A percentile compares a stretch with the other conserved stretches of the same genome.
Conservation (phyloP, 64 coral and sea anemone genomes). For the Catalaphyllia jardinei region DNA sequence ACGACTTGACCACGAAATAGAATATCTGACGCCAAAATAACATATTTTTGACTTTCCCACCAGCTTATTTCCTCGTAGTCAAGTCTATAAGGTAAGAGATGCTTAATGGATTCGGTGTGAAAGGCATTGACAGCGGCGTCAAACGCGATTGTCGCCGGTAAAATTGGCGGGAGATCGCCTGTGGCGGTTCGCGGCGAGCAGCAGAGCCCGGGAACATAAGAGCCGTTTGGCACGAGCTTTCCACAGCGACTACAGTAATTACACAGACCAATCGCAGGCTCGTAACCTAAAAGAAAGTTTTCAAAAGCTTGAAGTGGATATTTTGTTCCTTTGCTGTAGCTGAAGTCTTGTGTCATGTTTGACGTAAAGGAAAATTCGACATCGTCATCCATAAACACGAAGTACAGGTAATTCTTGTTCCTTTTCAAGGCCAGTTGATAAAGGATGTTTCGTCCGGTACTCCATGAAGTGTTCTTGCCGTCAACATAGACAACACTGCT, state of each 20-base stretch:
- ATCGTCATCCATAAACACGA: slow-evolving; percentile 88
- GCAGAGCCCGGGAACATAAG: slow-evolving; percentile 51
- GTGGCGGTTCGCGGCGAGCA: slow-evolving; percentile 58
- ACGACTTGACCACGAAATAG: slow-evolving; percentile 83
- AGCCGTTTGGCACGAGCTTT: slow-evolving; percentile 48
- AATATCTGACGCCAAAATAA: slow-evolving; percentile 82
- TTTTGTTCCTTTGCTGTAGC: neutral
- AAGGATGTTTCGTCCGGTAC: slow-evolving; percentile 76
- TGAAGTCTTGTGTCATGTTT: slow-evolving; percentile 7
- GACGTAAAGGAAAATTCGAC: slow-evolving; percentile 77
- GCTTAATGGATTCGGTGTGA: slow-evolving; percentile 57
- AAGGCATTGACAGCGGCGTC: slow-evolving; percentile 91
- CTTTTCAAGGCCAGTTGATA: slow-evolving; percentile 47
- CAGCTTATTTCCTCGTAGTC: slow-evolving; percentile 81
- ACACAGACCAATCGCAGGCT: slow-evolving; percentile 75
- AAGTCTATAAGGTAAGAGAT: slow-evolving; percentile 77
- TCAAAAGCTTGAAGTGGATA: slow-evolving; percentile 75
- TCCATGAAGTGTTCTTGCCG: slow-evolving; percentile 68
- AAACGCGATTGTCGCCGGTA: slow-evolving; percentile 80
- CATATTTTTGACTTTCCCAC: slow-evolving; percentile 97
- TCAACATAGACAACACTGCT: slow-evolving; percentile 61
- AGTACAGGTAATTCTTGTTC: slow-evolving; percentile 61
- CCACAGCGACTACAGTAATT: slow-evolving; percentile 89
- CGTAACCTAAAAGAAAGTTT: slow-evolving; percentile 66
- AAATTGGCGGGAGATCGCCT: slow-evolving; percentile 55